Evolutionary conservation across 1,140 invertebrate species (phyloP).

Genomic region (Nixonia krombeini): DNA sequence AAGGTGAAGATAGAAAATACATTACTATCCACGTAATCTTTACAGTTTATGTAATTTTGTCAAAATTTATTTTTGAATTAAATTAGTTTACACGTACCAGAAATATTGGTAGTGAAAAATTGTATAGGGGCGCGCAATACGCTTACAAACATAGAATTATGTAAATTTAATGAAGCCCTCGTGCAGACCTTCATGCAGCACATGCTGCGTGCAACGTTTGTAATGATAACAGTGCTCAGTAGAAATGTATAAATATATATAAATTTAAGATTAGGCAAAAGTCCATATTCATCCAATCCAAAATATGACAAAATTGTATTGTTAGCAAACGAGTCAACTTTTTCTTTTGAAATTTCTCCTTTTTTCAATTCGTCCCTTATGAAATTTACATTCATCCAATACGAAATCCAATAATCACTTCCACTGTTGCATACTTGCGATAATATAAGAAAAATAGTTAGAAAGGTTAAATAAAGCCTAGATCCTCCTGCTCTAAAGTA

Average conservation of each 20-base stretch:
- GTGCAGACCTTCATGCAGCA: slow-evolving; percentile 87
- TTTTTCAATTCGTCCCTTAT: slow-evolving; percentile 45
- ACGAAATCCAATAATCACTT: slow-evolving; percentile 85
- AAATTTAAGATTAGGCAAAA: slow-evolving; percentile 28
- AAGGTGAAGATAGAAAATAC: too few species aligned
- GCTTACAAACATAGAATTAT: slow-evolving; percentile 86
- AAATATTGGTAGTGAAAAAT: slow-evolving; percentile 88
- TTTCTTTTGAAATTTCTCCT: not conserved
- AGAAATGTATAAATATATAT: slow-evolving; percentile 67
- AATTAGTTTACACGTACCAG: too few species aligned
- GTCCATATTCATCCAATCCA: slow-evolving; percentile 39
- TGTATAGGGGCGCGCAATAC: slow-evolving; percentile 82
- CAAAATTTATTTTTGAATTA: too few species aligned
- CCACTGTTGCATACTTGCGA: slow-evolving; percentile 80
- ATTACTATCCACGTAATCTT: too few species aligned
- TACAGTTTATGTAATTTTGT: too few species aligned
- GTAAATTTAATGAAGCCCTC: slow-evolving; percentile 83
- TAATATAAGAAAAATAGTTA: slow-evolving; percentile 75
- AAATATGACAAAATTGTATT: slow-evolving; percentile 2
- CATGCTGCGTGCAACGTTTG: slow-evolving; percentile 76
- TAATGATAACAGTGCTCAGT: slow-evolving; percentile 58
- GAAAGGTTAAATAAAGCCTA: slow-evolving; percentile 71
- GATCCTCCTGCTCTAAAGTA: slow-evolving; percentile 81
- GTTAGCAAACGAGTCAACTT: not conserved
- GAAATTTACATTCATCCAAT: slow-evolving; percentile 76